Evolutionary conservation across 2,888 invertebrate genomes (phyloP).

Genomic region (Nomada goodeniana): DNA sequence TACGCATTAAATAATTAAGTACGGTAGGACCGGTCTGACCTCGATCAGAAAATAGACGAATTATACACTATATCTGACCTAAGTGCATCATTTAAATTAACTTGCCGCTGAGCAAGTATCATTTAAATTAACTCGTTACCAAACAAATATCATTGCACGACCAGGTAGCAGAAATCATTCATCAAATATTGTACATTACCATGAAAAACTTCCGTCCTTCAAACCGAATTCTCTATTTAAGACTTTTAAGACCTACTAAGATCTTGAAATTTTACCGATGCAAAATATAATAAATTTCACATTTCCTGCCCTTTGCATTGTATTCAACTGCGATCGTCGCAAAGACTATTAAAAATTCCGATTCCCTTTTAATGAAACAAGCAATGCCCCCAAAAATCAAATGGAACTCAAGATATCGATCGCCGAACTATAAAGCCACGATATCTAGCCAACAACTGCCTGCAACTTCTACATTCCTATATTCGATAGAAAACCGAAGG

Average conservation of each 20-base stretch:
- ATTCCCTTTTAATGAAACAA: no score
- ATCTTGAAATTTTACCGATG: neutral
- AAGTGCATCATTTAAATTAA: neutral
- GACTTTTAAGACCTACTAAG: neutral
- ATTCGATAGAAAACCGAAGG: no score
- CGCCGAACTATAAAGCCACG: no score
- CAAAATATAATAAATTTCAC: neutral
- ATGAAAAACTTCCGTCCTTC: no score
- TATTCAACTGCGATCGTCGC: no score
- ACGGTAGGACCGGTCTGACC: neutral
- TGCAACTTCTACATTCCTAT: no score
- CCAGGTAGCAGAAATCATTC: no score
- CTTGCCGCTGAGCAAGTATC: neutral
- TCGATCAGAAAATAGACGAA: constrained; percentile 3
- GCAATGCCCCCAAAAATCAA: no score
- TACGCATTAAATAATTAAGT: neutral
- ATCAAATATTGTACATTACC: neutral
- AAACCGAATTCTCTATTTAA: neutral
- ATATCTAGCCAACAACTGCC: no score
- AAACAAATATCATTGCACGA: neutral
- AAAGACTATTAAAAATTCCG: no score
- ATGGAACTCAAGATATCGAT: no score
- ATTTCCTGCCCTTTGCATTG: no score
- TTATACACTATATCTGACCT: neutral
- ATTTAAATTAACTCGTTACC: neutral